phyloP scores from a whole-genome alignment of 2,888 invertebrate genomes.

The Barypeithes pellucidus region DNA sequence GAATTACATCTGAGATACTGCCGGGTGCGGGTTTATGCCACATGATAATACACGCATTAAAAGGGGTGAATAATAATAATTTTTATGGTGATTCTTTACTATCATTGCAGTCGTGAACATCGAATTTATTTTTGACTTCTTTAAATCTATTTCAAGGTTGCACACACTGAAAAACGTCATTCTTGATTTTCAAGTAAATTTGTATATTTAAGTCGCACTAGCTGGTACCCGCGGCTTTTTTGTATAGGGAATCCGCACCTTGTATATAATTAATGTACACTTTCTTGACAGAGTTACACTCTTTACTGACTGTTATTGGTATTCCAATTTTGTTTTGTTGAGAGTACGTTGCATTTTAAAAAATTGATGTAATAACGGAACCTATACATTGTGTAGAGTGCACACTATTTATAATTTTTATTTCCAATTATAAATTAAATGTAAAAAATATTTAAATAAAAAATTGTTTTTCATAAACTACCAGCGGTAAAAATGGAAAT shows the following conservation, averaged over 20 bases:
- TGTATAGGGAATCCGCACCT: too few relatives aligned
- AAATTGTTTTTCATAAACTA: slow-evolving; percentile 8
- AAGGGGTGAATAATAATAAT: slow-evolving; percentile 60
- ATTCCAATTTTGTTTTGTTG: too few relatives aligned
- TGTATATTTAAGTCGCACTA: too few relatives aligned
- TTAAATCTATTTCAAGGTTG: slow-evolving; percentile 3
- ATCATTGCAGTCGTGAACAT: slow-evolving; percentile 34
- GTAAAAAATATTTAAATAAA: slow-evolving; percentile 20
- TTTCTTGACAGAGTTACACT: too few relatives aligned
- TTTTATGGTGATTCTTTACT: slow-evolving; percentile 50
- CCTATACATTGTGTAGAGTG: too few relatives aligned
- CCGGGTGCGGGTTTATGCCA: slow-evolving; percentile 58
- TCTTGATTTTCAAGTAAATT: background rate
- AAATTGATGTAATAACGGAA: too few relatives aligned
- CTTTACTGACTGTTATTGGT: too few relatives aligned
- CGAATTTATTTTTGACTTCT: slow-evolving; percentile 38
- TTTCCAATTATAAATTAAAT: background rate
- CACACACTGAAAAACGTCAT: background rate
- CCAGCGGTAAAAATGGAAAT: slow-evolving; percentile 35
- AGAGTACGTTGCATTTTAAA: too few relatives aligned
- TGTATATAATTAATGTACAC: too few relatives aligned
- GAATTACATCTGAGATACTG: slow-evolving; percentile 65
- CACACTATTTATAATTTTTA: background rate
- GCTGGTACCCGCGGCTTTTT: too few relatives aligned
- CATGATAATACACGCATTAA: slow-evolving; percentile 50